Conservation (phyloP, 2,888 invertebrate genomes). For the Adineta ricciae region DNA sequence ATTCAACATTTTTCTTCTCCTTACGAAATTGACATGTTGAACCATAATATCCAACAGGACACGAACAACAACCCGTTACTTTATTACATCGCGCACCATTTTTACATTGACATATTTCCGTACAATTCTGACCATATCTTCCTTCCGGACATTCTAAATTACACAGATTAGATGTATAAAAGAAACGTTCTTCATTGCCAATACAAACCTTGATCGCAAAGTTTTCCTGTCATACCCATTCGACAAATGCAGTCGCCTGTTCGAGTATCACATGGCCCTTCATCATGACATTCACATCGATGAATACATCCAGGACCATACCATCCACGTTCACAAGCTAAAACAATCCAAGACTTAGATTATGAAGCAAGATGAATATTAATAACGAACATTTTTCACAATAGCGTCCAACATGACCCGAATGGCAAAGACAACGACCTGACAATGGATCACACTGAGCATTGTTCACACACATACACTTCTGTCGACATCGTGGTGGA, state of each 20-base stretch:
- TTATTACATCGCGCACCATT: conserved; percentile 1
- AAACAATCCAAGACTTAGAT: background rate
- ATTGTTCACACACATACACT: conserved; percentile 20
- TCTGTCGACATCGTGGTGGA: background rate
- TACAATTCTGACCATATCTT: background rate
- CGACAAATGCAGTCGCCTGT: background rate
- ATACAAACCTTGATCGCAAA: background rate
- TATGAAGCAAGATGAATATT: background rate
- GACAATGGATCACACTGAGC: background rate
- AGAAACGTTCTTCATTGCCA: background rate
- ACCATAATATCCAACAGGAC: background rate
- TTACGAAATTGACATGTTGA: background rate
- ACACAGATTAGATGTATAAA: background rate
- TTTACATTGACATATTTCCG: conserved; percentile 6
- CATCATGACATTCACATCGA: background rate
- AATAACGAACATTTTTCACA: background rate
- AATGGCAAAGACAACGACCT: background rate
- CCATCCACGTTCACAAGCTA: conserved; percentile 16
- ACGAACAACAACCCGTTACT: background rate
- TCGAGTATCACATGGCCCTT: background rate
- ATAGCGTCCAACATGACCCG: background rate
- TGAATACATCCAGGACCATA: background rate
- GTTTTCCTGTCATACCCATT: background rate
- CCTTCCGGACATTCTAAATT: conserved; percentile 18
- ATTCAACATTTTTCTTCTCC: background rate